Evolutionary conservation across 1,140 invertebrate genomes (phyloP).

Genomic region (Aphis craccivora): DNA sequence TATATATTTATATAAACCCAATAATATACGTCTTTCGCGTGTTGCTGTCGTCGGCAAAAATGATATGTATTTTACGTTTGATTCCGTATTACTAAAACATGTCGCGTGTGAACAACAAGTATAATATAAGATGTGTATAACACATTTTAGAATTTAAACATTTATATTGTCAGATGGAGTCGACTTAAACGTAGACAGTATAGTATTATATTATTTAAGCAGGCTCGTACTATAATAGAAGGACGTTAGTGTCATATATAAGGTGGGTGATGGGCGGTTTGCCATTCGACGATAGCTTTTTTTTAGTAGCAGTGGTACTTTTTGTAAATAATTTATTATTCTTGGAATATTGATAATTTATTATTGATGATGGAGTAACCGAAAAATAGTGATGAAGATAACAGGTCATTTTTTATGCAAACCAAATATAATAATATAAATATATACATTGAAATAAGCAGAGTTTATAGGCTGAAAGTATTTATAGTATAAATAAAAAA

Average conservation of each 20-base stretch:
- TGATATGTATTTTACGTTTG: background rate
- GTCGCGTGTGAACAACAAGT: constrained; percentile 1
- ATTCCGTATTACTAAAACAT: background rate
- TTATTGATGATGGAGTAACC: too few relatives aligned
- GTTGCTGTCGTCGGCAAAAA: background rate
- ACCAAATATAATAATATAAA: too few relatives aligned
- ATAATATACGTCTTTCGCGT: background rate
- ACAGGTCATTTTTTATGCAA: too few relatives aligned
- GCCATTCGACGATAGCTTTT: background rate
- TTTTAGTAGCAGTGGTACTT: background rate
- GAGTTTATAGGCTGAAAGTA: too few relatives aligned
- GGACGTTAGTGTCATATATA: too few relatives aligned
- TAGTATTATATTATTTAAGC: background rate
- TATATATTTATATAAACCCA: background rate
- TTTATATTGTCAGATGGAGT: background rate
- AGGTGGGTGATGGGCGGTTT: too few relatives aligned
- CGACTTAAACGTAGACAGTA: background rate
- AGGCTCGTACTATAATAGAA: background rate
- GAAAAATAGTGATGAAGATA: too few relatives aligned
- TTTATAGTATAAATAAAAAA: too few relatives aligned
- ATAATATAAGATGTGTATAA: background rate
- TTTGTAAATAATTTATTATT: background rate
- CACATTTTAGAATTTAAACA: background rate
- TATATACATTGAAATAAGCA: too few relatives aligned
- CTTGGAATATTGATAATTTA: too few relatives aligned